Conservation (phyloP, 1,140 invertebrate genomes). For the Antheraea pernyi region DNA sequence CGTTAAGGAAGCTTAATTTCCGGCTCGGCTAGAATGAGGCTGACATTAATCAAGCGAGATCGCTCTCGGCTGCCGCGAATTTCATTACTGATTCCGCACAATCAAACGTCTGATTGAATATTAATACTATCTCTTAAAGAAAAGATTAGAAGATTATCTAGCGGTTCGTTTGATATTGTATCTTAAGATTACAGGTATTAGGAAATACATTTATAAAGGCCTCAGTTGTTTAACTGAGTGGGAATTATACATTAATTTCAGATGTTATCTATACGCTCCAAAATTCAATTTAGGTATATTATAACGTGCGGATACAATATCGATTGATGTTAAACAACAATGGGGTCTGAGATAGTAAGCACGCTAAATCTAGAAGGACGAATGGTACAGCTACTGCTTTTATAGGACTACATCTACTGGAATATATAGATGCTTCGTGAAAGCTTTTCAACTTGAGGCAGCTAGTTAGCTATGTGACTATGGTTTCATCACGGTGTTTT, state of each 20-base stretch:
- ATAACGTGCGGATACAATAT: no score
- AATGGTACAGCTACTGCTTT: no score
- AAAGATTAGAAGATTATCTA: neutral
- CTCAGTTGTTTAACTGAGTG: neutral
- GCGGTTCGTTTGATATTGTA: neutral
- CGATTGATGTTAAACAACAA: no score
- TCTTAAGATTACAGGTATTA: neutral
- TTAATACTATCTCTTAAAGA: constrained; percentile 1
- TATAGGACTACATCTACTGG: no score
- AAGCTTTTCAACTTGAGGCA: no score
- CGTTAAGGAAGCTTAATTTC: constrained; percentile 64
- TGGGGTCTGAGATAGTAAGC: no score
- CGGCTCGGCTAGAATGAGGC: constrained; percentile 42
- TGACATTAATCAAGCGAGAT: constrained; percentile 61
- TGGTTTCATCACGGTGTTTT: no score
- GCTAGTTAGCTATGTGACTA: no score
- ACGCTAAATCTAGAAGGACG: no score
- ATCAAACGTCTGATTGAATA: constrained; percentile 5
- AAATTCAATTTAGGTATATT: no score
- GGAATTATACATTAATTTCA: neutral
- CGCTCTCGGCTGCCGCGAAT: constrained; percentile 42
- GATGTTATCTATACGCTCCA: no score
- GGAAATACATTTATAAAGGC: neutral
- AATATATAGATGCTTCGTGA: no score
- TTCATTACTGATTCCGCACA: constrained; percentile 38